A percentile compares a stretch with the other conserved stretches of the same genome.
These are phyloP conservation scores for Cassiopea andromeda DNA, from an alignment of 30 jellyfish, hydroid and myxozoan species.

Conservation along the genomic window DNA sequence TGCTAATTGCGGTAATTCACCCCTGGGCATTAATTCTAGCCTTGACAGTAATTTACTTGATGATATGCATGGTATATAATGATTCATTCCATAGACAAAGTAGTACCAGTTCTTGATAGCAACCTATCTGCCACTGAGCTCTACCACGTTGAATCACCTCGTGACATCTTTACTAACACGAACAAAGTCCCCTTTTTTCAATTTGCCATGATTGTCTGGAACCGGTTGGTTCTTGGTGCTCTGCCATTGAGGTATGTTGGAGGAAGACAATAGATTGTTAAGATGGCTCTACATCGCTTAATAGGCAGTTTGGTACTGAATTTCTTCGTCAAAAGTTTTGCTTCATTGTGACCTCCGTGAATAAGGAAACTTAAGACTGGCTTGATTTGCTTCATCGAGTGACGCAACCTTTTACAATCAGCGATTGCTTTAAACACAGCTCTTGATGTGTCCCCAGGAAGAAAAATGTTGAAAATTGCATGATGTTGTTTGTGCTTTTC, in stretches of 20 bases:
- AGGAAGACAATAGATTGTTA: slow-evolving; percentile 27
- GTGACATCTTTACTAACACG: background rate
- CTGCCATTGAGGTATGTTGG: slow-evolving; percentile 24
- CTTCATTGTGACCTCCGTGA: slow-evolving; percentile 45
- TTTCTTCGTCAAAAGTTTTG: slow-evolving; percentile 56
- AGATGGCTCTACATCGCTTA: slow-evolving; percentile 58
- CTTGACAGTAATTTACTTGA: too few relatives aligned
- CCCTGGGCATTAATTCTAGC: too few relatives aligned
- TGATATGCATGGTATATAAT: too few relatives aligned
- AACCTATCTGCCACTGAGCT: background rate
- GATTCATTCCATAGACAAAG: background rate
- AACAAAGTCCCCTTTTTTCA: background rate
- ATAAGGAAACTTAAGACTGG: slow-evolving; percentile 52
- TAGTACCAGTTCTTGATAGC: background rate
- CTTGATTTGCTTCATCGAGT: slow-evolving; percentile 44
- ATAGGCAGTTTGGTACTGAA: slow-evolving; percentile 61
- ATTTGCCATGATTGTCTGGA: background rate
- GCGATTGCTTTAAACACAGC: slow-evolving; percentile 52
- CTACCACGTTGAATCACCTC: background rate
- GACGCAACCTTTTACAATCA: slow-evolving; percentile 34
- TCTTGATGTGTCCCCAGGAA: slow-evolving; percentile 5
- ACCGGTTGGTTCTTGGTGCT: slow-evolving; percentile 40
- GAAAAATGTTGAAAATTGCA: slow-evolving; percentile 2
- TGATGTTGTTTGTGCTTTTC: background rate
- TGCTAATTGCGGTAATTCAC: too few relatives aligned